Base-by-base conservation (phyloP, 2,888 invertebrate genomes). In the Neoaliturus tenellus region DNA sequence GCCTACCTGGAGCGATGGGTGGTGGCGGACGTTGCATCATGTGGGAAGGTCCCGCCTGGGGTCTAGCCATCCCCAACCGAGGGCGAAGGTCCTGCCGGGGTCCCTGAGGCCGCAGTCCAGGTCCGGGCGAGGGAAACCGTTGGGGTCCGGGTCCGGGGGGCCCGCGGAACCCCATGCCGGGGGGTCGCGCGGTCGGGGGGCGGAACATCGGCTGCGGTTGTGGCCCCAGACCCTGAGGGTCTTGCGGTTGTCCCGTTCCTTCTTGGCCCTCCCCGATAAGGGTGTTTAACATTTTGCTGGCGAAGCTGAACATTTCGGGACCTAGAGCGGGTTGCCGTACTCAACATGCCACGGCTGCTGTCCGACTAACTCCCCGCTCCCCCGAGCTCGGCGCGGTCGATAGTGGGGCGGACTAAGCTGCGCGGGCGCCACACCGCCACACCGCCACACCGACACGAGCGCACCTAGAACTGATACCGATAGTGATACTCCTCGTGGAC, bases 281-380 rank as follows among this genome's bases (percentile, higher is more conserved):
- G 87, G 90, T 90, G 87, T 91, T 91, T 86, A 91, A 89, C 90
- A 91, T 90, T 87, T 91, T 91, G 87, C 90, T 90, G 71, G 91
- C 91, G 87, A 91, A 91, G 88, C 90, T 91, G 88, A 91, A 90
- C 91, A 91, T 91, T 85, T 78, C 88, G 87, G 85, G 55, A 31
- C 78, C 20, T 23, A 14, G 55, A 48, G 62, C 31, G 62, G 62
- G 62, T 28, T 62, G 28, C 28, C 10, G 62, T 31, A 10, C 62
- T 62, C 62, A 28, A 62, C 78, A 78, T 78, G 35, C 48, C 78
- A 78, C 78, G 48, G 78, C 55, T 78, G 78, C 78, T 78, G 78
- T 78, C 48, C 31, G 35, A 78, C 78, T 78, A 55, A 5, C 14
- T 39, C 69, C 69, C 67, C 48, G 71, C 20, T 6, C 62, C 20